Conservation (phyloP, 1,140 invertebrate genomes). For the Heliothis subflexa region DNA sequence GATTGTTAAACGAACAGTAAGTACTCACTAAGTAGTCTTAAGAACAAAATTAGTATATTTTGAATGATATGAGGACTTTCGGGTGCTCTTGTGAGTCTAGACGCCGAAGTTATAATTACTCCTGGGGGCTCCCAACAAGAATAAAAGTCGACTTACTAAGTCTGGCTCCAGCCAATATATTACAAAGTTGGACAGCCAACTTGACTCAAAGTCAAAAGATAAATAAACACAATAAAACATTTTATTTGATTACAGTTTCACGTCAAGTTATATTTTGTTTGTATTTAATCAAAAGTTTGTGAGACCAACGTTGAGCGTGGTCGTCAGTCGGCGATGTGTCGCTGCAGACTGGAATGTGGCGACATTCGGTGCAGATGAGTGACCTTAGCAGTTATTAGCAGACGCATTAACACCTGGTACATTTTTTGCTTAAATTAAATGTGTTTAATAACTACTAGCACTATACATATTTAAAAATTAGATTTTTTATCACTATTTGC, state of each 20-base stretch:
- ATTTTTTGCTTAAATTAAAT: too few relatives aligned
- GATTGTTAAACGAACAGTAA: too few relatives aligned
- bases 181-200: not conserved
- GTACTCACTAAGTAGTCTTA: too few relatives aligned
- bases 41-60: too few relatives aligned
- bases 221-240: slow-evolving; percentile 33
- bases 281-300: slow-evolving; percentile 28
- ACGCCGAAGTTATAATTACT: slow-evolving; percentile 1
- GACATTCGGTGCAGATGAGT: too few relatives aligned
- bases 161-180: not conserved
- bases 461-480: too few relatives aligned
- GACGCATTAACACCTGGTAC: too few relatives aligned
- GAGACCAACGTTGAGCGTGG: not conserved
- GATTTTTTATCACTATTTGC: too few relatives aligned
- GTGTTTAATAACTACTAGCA: too few relatives aligned
- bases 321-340: not conserved
- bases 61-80: too few relatives aligned
- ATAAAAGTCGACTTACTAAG: slow-evolving; percentile 16
- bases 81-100: not conserved
- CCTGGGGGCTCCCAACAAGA: not conserved
- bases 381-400: too few relatives aligned
- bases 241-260: slow-evolving; percentile 29
- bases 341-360: not conserved
- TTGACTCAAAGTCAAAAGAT: slow-evolving; percentile 12
- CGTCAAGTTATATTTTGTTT: slow-evolving; percentile 17